These are phyloP conservation scores for Oryzias woworae DNA, from an alignment of 2,113 vertebrate genomes.

Conservation along the genomic window DNA sequence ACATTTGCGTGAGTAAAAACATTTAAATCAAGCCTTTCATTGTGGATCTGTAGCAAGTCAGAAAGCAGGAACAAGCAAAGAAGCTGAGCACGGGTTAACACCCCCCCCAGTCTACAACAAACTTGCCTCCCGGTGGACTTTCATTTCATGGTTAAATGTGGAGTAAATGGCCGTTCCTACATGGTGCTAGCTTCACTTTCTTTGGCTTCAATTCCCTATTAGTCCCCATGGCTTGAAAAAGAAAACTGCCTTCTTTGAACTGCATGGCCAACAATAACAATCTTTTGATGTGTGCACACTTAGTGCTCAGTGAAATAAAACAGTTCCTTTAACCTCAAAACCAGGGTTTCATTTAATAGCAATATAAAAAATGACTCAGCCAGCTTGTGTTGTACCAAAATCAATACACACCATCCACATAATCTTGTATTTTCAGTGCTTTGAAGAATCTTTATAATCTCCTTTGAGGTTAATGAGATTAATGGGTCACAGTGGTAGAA, in stretches of 20 bases:
- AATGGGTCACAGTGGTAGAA: slow-evolving; percentile 13
- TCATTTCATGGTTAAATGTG: slow-evolving; percentile 65
- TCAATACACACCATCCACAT: slow-evolving; percentile 1
- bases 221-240: slow-evolving; percentile 16
- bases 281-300: slow-evolving; percentile 1
- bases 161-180: slow-evolving; percentile 40
- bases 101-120: slow-evolving; percentile 28
- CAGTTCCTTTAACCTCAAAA: slow-evolving; percentile 3
- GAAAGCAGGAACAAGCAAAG: slow-evolving; percentile 3
- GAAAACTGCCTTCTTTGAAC: slow-evolving; percentile 1
- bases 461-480: slow-evolving; percentile 7
- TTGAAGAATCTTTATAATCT: slow-evolving; percentile 25
- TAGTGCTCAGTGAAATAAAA: background rate
- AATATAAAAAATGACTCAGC: slow-evolving; percentile 16
- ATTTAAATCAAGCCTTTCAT: slow-evolving; percentile 38
- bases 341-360: slow-evolving; percentile 3
- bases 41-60: slow-evolving; percentile 10
- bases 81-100: background rate
- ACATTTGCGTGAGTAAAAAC: slow-evolving; percentile 25
- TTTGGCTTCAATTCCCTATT: slow-evolving; percentile 26
- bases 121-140: slow-evolving; percentile 45
- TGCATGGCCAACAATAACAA: slow-evolving; percentile 7
- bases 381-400: slow-evolving; percentile 3
- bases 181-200: slow-evolving; percentile 26
- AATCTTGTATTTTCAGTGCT: slow-evolving; percentile 1